These are phyloP conservation scores for Syrrhaptes paradoxus DNA, from an alignment of 2,113 vertebrate species.

Conservation along the genomic window DNA sequence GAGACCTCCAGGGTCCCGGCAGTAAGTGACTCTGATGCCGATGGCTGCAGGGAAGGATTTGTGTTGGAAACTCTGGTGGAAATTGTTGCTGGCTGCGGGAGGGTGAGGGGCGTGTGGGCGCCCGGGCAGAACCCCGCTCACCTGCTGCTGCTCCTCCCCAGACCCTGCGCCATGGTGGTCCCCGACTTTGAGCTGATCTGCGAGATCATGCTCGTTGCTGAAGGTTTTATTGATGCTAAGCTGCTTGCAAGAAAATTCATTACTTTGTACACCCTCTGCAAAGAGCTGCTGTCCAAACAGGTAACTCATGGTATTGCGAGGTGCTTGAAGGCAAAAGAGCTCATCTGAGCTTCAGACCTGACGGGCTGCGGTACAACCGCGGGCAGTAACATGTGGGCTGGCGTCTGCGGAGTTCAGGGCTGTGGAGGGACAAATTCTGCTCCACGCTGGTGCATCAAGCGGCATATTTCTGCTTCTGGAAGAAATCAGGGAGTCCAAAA, in stretches of 20 bases:
- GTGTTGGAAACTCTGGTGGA: not conserved
- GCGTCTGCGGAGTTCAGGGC: not conserved
- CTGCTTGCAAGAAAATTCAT: slow-evolving; percentile 80
- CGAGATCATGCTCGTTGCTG: slow-evolving; percentile 82
- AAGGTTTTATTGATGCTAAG: slow-evolving; percentile 78
- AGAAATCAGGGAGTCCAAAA: not conserved
- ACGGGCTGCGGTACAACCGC: not conserved
- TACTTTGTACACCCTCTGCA: slow-evolving; percentile 77
- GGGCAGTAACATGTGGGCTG: not conserved
- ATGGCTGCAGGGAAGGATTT: not conserved
- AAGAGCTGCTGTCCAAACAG: slow-evolving; percentile 79
- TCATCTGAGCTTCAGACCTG: not conserved
- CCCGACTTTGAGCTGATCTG: slow-evolving; percentile 81
- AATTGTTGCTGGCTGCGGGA: not conserved
- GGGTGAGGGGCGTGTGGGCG: fast-evolving
- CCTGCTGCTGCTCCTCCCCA: not conserved
- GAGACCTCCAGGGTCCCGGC: not conserved
- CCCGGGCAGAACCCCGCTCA: not conserved
- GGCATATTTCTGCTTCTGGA: not conserved
- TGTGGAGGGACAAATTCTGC: not conserved
- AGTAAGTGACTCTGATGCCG: not conserved
- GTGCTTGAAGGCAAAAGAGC: not conserved
- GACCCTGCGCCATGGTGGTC: slow-evolving; percentile 81
- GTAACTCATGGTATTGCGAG: not conserved
- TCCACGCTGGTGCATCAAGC: not conserved